Evolutionary conservation across 2,888 invertebrate genomes (phyloP).

Genomic region (Nemotelus nigrinus): DNA sequence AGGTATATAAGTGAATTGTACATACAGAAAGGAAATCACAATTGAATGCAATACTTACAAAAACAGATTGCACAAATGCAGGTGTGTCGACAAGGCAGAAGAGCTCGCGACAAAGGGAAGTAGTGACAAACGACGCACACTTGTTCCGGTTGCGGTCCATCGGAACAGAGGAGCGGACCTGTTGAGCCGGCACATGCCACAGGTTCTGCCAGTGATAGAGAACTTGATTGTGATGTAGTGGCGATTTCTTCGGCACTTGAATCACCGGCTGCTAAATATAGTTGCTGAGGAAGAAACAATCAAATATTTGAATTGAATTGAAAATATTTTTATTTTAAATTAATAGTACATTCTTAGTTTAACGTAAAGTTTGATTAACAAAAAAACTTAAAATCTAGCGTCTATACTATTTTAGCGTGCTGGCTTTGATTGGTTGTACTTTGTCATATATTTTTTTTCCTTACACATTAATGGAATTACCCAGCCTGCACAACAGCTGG

Average conservation of each 20-base stretch:
- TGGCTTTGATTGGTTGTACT: too few species aligned
- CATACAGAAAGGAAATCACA: background rate
- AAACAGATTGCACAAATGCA: constrained; percentile 86
- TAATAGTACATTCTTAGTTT: too few species aligned
- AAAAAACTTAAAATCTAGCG: too few species aligned
- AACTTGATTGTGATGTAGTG: constrained; percentile 57
- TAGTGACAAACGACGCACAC: constrained; percentile 86
- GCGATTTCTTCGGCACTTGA: constrained; percentile 68
- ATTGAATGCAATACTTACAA: constrained; percentile 63
- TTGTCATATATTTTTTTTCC: too few species aligned
- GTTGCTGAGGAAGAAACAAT: constrained; percentile 69
- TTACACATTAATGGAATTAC: too few species aligned
- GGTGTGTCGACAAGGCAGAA: constrained; percentile 87
- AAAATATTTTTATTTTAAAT: too few species aligned
- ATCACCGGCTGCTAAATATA: constrained; percentile 79
- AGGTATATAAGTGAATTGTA: constrained; percentile 26
- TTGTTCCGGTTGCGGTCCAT: constrained; percentile 68
- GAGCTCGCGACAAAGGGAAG: constrained; percentile 78
- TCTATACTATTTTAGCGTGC: too few species aligned
- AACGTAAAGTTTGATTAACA: too few species aligned
- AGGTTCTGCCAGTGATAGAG: constrained; percentile 68
- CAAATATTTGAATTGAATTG: too few species aligned
- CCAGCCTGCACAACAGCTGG: too few species aligned
- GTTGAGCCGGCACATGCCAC: constrained; percentile 63
- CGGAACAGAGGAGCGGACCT: constrained; percentile 53